Percentiles rank a stretch among this genome's conserved stretches.
Evolutionary conservation across 2,113 vertebrate genomes (phyloP).

Genomic region (western clawed frog (Xenopus tropicalis)): DNA sequence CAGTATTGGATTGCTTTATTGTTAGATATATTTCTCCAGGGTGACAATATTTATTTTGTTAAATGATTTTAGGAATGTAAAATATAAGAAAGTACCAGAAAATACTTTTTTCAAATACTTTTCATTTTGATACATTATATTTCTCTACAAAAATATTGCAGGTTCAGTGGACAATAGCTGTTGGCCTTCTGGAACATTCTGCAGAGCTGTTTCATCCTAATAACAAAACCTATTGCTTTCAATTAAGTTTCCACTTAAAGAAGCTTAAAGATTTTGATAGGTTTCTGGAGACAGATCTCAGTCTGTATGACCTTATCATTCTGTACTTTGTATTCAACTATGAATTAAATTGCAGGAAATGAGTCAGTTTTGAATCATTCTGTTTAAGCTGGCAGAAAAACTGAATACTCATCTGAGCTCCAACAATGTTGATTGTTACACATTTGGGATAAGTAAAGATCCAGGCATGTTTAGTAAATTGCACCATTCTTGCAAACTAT

Average conservation of each 20-base stretch:
- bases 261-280: slow-evolving; percentile 41
- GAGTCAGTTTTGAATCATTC: slow-evolving; percentile 61
- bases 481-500: slow-evolving; percentile 46
- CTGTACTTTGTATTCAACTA: slow-evolving; percentile 56
- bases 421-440: slow-evolving; percentile 51
- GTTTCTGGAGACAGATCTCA: slow-evolving; percentile 53
- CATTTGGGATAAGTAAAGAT: slow-evolving; percentile 52
- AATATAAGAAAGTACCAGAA: slow-evolving; percentile 49
- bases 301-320: slow-evolving; percentile 57
- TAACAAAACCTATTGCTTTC: slow-evolving; percentile 48
- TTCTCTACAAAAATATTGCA: slow-evolving; percentile 1
- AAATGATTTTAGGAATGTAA: slow-evolving; percentile 47
- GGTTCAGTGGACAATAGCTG: slow-evolving; percentile 47
- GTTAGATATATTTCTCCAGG: slow-evolving; percentile 4
- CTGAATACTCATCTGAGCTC: slow-evolving; percentile 55
- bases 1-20: not conserved
- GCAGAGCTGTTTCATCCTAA: slow-evolving; percentile 47
- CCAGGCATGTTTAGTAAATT: slow-evolving; percentile 47
- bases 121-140: slow-evolving; percentile 47
- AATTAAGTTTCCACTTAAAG: slow-evolving; percentile 48
- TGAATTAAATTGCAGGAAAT: slow-evolving; percentile 66
- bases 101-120: slow-evolving; percentile 37
- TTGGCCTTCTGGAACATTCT: slow-evolving; percentile 45
- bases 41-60: slow-evolving; percentile 38
- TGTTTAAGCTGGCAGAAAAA: slow-evolving; percentile 57